phyloP scores from a whole-genome alignment of 2,888 invertebrate genomes.

The Hypolimnas misippus region DNA sequence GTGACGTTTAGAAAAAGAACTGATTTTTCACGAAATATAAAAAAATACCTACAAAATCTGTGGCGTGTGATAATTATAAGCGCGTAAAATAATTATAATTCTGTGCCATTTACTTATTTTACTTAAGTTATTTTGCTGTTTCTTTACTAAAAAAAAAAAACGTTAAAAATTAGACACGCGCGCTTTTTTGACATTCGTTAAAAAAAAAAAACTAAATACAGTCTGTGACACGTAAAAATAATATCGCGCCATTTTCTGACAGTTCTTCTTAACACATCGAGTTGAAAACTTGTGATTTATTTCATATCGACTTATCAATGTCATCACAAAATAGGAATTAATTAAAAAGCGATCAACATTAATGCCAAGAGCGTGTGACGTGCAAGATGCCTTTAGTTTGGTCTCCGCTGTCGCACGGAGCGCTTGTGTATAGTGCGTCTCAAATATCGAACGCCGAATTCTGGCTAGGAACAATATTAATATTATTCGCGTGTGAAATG shows the following conservation, averaged over 20 bases:
- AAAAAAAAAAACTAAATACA: too few species aligned
- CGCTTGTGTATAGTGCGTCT: conserved; percentile 61
- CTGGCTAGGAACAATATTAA: conserved; percentile 71
- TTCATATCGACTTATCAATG: conserved; percentile 6
- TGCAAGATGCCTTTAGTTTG: conserved; percentile 62
- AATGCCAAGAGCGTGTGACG: conserved; percentile 44
- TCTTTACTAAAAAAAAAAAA: too few species aligned
- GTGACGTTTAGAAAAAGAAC: neutral
- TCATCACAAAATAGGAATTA: conserved; percentile 28
- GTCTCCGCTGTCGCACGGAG: conserved; percentile 60
- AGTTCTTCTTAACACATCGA: neutral
- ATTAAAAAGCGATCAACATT: conserved; percentile 36
- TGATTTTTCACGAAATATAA: too few species aligned
- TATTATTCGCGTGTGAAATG: conserved; percentile 78
- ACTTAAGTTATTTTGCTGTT: too few species aligned
- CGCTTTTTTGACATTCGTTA: too few species aligned
- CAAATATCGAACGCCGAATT: conserved; percentile 72
- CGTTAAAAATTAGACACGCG: too few species aligned
- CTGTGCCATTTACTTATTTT: too few species aligned
- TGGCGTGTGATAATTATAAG: too few species aligned
- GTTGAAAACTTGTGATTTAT: too few species aligned
- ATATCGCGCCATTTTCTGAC: neutral
- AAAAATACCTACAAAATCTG: too few species aligned
- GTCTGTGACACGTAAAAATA: neutral
- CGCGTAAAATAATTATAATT: too few species aligned